Conservation (phyloP, 1,140 invertebrate genomes). For the Sycobia sp. region DNA sequence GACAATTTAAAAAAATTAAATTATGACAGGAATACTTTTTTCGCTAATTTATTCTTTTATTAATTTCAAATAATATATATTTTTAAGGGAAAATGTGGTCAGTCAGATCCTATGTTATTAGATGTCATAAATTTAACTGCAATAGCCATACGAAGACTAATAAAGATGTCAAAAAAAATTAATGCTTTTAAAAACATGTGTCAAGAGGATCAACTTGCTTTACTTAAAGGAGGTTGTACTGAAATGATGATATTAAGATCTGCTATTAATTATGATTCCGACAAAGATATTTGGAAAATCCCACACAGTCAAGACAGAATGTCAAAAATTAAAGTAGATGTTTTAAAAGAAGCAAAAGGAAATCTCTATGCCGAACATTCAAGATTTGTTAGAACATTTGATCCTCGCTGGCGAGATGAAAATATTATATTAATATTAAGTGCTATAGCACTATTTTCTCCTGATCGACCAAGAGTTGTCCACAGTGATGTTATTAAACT, state of each 20-base stretch:
- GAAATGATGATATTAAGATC: slow-evolving; percentile 92
- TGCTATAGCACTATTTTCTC: slow-evolving; percentile 87
- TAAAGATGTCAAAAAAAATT: slow-evolving; percentile 91
- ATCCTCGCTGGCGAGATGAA: slow-evolving; percentile 82
- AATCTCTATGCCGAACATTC: slow-evolving; percentile 86
- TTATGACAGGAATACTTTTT: too few relatives aligned
- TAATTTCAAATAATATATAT: slow-evolving; percentile 9
- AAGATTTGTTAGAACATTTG: slow-evolving; percentile 80
- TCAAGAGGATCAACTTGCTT: slow-evolving; percentile 87
- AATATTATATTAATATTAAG: slow-evolving; percentile 88
- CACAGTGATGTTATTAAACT: slow-evolving; percentile 84
- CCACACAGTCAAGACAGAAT: slow-evolving; percentile 75
- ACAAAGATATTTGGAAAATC: slow-evolving; percentile 84
- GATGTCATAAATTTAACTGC: slow-evolving; percentile 90
- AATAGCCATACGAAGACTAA: slow-evolving; percentile 84
- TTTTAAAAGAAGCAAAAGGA: slow-evolving; percentile 84
- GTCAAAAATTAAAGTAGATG: slow-evolving; percentile 78
- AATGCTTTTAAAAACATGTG: slow-evolving; percentile 88
- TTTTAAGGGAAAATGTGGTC: slow-evolving; percentile 63
- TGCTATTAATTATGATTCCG: slow-evolving; percentile 85
- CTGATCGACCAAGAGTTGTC: slow-evolving; percentile 78
- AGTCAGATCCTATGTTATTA: slow-evolving; percentile 74
- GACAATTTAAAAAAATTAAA: too few relatives aligned
- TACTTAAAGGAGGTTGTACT: slow-evolving; percentile 85
- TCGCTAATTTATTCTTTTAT: background rate